Evolutionary conservation across 1,140 invertebrate species (phyloP).

Genomic region (Pseudomyrmex flavicornis): DNA sequence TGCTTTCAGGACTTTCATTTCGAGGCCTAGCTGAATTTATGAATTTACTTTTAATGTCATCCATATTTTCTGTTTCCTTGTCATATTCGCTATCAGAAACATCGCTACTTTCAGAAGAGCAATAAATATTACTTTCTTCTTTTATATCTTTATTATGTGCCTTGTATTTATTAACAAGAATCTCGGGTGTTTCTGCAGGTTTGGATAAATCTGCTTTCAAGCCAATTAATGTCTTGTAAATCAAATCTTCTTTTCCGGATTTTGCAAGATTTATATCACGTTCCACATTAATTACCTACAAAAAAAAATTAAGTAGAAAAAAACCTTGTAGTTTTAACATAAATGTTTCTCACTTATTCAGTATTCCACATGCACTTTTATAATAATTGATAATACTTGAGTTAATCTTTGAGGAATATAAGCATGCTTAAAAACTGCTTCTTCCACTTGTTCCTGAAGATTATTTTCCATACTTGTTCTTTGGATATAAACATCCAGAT

Average conservation of each 20-base stretch:
- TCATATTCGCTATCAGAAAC: slow-evolving; percentile 77
- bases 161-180: slow-evolving; percentile 72
- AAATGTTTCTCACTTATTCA: slow-evolving; percentile 3
- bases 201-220: slow-evolving; percentile 92
- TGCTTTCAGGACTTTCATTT: slow-evolving; percentile 94
- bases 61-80: slow-evolving; percentile 79
- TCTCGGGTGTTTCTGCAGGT: slow-evolving; percentile 85
- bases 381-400: slow-evolving; percentile 87
- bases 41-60: slow-evolving; percentile 87
- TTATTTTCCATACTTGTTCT: slow-evolving; percentile 87
- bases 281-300: slow-evolving; percentile 94
- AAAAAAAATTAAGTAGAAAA: slow-evolving; percentile 41
- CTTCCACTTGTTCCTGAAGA: slow-evolving; percentile 91
- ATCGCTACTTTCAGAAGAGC: slow-evolving; percentile 61
- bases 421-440: slow-evolving; percentile 96
- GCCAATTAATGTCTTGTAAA: slow-evolving; percentile 94
- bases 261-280: slow-evolving; percentile 93
- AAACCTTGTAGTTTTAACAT: slow-evolving; percentile 3
- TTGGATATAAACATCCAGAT: slow-evolving; percentile 89
- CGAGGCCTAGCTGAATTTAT: slow-evolving; percentile 90
- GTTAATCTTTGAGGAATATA: slow-evolving; percentile 98
- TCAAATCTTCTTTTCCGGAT: slow-evolving; percentile 90
- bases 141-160: slow-evolving; percentile 80
- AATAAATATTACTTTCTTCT: slow-evolving; percentile 82
- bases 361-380: not conserved